Base-by-base conservation (phyloP, 2,113 vertebrate genomes). In the Embiotoca jacksoni region DNA sequence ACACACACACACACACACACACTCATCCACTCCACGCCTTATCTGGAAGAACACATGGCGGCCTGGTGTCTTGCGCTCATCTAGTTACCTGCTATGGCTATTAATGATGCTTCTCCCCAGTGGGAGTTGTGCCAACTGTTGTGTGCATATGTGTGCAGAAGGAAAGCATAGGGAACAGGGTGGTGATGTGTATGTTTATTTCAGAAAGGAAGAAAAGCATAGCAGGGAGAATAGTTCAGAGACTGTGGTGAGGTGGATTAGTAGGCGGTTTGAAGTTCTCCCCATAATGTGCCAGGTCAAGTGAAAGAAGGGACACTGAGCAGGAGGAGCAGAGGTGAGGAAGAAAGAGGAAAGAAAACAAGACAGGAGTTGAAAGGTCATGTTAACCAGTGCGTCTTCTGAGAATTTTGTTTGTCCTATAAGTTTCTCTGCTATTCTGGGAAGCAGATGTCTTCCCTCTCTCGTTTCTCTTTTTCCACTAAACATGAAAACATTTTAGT, bases 21-120 rank as follows among this genome's bases (percentile, higher is more conserved):
- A 50, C 73, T 80, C 46, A 44, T 79, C 79, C 65, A 62, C 65
- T 80, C 63, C 78, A 70, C 39, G 76, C 84, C 87, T 93, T 92
- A 93, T 93, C 91, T 70, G 55, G 31, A 70, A 66, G 41, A 88
- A 64, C 88, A 92, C 89, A 90, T 85, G 82, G 82, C 75, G 23
- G 68, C 60, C 32, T 68, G 33, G 73, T 78, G 82, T 76, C 69
- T 78, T 76, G 65, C 74, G 70, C 68, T 84, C 44, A 3, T 82
- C 74, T 71, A 69, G 67, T 88, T 72, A 82, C 82, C 85, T 83
- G 75, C 82, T 53, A 67, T 54, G 23, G 82, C 70, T 84, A 41
- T 83, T 85, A 87, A 84, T 79, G 71, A 74, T 53, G 49, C 46
- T 73, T 73, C 58, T 85, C 60, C 55, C 72, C 50, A 57, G 35